These are phyloP conservation scores for Tipula confusa DNA, from an alignment of 2,888 invertebrate species.

Conservation along the genomic window DNA sequence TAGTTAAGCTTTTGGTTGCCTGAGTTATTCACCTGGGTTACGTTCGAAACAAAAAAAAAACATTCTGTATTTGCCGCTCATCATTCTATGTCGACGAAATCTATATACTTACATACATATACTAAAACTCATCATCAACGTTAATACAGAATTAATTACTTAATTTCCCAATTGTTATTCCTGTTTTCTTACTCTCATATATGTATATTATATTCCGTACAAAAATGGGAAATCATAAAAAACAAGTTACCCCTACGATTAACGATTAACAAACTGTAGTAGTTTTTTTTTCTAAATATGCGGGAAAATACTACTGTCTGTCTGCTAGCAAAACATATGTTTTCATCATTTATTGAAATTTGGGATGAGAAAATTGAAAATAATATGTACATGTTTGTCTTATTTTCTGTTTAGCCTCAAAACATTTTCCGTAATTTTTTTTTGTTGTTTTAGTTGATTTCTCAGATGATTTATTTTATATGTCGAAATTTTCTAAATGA, in stretches of 20 bases:
- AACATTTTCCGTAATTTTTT: background rate
- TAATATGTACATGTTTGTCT: background rate
- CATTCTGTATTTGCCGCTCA: background rate
- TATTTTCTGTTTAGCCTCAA: background rate
- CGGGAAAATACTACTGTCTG: background rate
- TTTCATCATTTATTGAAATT: background rate
- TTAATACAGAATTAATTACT: conserved; percentile 3
- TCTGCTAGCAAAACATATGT: background rate
- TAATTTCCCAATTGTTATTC: background rate
- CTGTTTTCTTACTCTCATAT: background rate
- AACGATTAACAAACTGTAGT: background rate
- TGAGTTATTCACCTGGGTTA: conserved; percentile 20
- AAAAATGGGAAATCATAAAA: background rate
- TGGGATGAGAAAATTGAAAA: background rate
- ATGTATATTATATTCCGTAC: background rate
- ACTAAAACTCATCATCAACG: background rate
- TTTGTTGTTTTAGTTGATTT: background rate
- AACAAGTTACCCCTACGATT: background rate
- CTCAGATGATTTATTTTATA: conserved; percentile 3
- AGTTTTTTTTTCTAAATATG: background rate
- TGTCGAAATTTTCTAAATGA: background rate
- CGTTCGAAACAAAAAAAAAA: background rate
- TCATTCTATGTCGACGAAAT: background rate
- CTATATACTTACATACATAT: background rate
- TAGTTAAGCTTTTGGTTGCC: background rate